phyloP scores from a whole-genome alignment of 1,140 invertebrate species.

The Drosophila insularis region DNA sequence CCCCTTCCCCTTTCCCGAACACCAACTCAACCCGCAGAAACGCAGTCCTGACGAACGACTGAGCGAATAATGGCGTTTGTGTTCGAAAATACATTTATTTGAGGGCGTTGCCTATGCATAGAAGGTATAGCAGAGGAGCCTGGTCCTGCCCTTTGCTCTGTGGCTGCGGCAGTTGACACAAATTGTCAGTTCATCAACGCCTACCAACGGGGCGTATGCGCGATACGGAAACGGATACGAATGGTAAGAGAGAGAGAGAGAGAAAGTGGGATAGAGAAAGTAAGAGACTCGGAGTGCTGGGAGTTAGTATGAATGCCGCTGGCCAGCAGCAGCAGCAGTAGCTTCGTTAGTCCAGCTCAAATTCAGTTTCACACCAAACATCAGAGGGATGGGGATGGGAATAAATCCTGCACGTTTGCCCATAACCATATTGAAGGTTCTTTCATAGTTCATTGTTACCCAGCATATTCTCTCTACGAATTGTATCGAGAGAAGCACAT shows the following conservation, averaged over 20 bases:
- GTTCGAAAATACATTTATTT: constrained; percentile 79
- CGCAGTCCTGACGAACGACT: constrained; percentile 19
- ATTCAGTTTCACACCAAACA: not conserved
- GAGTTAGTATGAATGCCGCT: constrained; percentile 18
- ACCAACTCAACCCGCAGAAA: constrained; percentile 11
- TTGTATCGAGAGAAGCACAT: constrained; percentile 17
- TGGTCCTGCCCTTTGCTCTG: constrained; percentile 61
- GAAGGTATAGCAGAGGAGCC: not conserved
- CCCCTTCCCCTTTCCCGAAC: too few relatives aligned
- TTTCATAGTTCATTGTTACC: constrained; percentile 30
- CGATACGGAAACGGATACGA: constrained; percentile 38
- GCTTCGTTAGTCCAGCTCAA: constrained; percentile 53
- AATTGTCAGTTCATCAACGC: constrained; percentile 81
- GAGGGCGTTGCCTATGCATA: constrained; percentile 56
- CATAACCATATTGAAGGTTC: constrained; percentile 70
- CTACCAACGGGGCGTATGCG: constrained; percentile 67
- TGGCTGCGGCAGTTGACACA: constrained; percentile 73
- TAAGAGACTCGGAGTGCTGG: not conserved
- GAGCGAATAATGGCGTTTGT: constrained; percentile 74
- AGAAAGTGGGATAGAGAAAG: not conserved
- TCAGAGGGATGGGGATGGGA: constrained; percentile 1
- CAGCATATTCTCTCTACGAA: constrained; percentile 34
- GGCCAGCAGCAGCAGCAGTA: constrained; percentile 24
- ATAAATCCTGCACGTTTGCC: constrained; percentile 75
- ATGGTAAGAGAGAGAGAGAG: not conserved